phyloP scores from a whole-genome alignment of 2,888 invertebrate species.

The Keiferia lycopersicella region DNA sequence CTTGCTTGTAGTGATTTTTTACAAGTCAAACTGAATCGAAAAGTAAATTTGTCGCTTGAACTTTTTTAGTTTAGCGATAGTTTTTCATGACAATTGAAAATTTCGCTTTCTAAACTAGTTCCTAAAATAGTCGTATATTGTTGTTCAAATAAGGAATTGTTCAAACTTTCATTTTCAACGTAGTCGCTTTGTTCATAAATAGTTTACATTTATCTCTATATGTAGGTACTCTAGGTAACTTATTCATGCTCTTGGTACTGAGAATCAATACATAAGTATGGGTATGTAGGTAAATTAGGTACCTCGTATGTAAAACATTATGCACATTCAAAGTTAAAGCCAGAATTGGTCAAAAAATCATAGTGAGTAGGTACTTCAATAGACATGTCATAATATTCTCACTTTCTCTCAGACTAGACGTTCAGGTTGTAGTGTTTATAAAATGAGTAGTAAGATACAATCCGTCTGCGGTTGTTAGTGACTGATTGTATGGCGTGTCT shows the following conservation, averaged over 20 bases:
- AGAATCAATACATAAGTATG: no score
- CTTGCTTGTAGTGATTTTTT: neutral
- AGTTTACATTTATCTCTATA: neutral
- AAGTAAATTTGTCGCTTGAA: no score
- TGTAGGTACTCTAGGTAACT: no score
- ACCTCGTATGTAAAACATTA: no score
- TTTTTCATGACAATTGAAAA: neutral
- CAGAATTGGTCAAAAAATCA: no score
- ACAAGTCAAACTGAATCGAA: neutral
- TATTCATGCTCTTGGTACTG: neutral
- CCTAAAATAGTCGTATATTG: neutral
- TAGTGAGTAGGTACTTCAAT: neutral
- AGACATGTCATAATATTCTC: constrained; percentile 3
- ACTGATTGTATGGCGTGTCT: constrained; percentile 4
- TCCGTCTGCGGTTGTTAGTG: neutral
- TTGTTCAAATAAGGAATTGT: neutral
- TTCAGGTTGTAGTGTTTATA: neutral
- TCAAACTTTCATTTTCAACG: neutral
- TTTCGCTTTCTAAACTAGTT: no score
- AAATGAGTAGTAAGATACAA: neutral
- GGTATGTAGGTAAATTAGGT: no score
- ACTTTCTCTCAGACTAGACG: neutral
- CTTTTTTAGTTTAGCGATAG: no score
- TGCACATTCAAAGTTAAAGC: no score
- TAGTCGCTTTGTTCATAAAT: neutral